Conservation (phyloP, 2,797 vertebrate species). For the Rhadinocentrus ornatus region DNA sequence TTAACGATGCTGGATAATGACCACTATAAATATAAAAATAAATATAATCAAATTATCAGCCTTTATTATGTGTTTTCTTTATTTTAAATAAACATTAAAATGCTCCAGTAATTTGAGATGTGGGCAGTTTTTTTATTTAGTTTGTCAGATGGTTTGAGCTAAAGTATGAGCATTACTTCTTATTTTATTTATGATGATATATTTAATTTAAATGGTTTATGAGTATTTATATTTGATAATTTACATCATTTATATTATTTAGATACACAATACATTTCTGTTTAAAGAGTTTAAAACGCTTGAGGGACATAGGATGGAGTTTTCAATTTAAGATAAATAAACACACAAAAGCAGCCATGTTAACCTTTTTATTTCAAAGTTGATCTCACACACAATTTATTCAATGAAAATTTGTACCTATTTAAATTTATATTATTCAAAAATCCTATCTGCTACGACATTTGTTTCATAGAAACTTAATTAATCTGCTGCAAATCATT, state of each 20-base stretch:
- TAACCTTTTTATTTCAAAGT: background rate
- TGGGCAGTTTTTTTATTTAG: too few relatives aligned
- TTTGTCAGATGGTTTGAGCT: background rate
- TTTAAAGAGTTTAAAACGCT: too few relatives aligned
- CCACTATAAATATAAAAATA: too few relatives aligned
- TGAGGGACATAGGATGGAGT: too few relatives aligned
- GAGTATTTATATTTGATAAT: too few relatives aligned
- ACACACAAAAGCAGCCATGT: background rate
- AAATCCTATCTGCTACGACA: background rate
- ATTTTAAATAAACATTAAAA: background rate
- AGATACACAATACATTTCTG: too few relatives aligned
- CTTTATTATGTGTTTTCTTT: too few relatives aligned
- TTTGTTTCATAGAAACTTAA: slow-evolving; percentile 1
- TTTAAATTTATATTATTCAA: background rate
- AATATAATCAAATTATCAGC: background rate
- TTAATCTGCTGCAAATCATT: slow-evolving; percentile 9
- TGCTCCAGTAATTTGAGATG: background rate
- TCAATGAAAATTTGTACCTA: background rate
- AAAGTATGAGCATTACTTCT: too few relatives aligned
- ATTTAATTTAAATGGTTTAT: too few relatives aligned
- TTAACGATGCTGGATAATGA: background rate
- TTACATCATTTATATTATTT: too few relatives aligned
- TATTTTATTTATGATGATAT: too few relatives aligned
- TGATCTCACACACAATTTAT: background rate
- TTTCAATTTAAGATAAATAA: background rate